These are phyloP conservation scores for Macrochelys suwanniensis DNA, from an alignment of 2,797 vertebrate genomes.

Conservation along the genomic window DNA sequence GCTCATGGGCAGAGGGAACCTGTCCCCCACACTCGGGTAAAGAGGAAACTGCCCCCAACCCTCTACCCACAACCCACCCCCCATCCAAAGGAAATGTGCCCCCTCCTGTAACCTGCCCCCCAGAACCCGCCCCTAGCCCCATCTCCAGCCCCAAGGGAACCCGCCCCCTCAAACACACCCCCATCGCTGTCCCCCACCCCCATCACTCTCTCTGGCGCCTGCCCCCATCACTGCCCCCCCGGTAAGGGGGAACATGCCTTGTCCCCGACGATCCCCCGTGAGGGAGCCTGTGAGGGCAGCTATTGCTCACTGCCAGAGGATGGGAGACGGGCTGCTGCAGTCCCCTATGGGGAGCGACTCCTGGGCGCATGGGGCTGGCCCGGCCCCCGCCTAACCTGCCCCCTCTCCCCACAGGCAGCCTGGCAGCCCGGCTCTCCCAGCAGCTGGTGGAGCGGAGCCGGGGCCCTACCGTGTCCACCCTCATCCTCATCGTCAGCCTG, in stretches of 20 bases:
- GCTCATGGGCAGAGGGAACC: neutral
- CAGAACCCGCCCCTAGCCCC: neutral
- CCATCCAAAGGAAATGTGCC: no score
- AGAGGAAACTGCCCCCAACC: constrained; percentile 54
- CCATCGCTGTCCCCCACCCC: no score
- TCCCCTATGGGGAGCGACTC: no score
- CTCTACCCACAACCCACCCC: constrained; percentile 26
- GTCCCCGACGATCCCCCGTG: neutral
- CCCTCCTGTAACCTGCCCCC: no score
- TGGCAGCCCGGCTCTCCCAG: constrained; percentile 79
- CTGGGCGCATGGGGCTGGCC: neutral
- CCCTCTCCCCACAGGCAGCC: constrained; percentile 46
- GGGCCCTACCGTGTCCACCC: constrained; percentile 83
- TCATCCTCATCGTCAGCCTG: constrained; percentile 92
- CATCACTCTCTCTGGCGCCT: no score
- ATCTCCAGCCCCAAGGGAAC: no score
- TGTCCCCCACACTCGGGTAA: neutral
- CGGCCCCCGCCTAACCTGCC: neutral
- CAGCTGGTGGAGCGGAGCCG: constrained; percentile 73
- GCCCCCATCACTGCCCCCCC: no score
- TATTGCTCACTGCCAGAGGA: neutral
- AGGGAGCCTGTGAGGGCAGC: neutral
- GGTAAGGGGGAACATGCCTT: neutral
- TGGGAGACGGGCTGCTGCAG: neutral
- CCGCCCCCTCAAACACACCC: no score